Conservation (phyloP, 1,140 invertebrate genomes). For the Neodiprion fabricii region DNA sequence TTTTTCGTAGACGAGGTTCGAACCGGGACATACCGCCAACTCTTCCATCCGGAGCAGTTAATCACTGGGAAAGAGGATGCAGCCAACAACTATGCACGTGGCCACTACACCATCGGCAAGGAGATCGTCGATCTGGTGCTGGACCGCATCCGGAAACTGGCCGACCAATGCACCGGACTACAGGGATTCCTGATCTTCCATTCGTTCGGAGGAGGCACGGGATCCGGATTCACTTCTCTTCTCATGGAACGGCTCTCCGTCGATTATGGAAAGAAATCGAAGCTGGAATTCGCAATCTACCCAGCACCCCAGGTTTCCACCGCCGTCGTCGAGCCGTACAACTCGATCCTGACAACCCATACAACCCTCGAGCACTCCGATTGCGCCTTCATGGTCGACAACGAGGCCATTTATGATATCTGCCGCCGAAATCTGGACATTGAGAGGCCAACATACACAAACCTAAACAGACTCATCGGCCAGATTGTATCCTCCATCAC, state of each 20-base stretch:
- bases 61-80: constrained; percentile 90
- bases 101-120: constrained; percentile 92
- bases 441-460: constrained; percentile 82
- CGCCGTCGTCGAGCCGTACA: constrained; percentile 91
- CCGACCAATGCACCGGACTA: constrained; percentile 85
- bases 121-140: constrained; percentile 84
- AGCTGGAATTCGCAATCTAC: constrained; percentile 89
- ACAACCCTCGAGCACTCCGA: constrained; percentile 84
- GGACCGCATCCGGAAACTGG: constrained; percentile 79
- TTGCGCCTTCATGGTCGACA: constrained; percentile 87
- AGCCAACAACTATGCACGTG: constrained; percentile 88
- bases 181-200: constrained; percentile 92
- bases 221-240: constrained; percentile 86
- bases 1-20: constrained; percentile 73
- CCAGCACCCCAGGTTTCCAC: constrained; percentile 90
- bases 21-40: constrained; percentile 81
- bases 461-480: constrained; percentile 82
- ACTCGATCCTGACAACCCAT: constrained; percentile 82
- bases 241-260: constrained; percentile 89
- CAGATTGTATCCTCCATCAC: constrained; percentile 90
- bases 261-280: constrained; percentile 89
- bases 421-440: constrained; percentile 88
- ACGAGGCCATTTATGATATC: constrained; percentile 90
- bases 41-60: constrained; percentile 87
- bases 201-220: constrained; percentile 88